Evolutionary conservation across 2,797 vertebrate species (phyloP).

Genomic region (Hirundo rustica): DNA sequence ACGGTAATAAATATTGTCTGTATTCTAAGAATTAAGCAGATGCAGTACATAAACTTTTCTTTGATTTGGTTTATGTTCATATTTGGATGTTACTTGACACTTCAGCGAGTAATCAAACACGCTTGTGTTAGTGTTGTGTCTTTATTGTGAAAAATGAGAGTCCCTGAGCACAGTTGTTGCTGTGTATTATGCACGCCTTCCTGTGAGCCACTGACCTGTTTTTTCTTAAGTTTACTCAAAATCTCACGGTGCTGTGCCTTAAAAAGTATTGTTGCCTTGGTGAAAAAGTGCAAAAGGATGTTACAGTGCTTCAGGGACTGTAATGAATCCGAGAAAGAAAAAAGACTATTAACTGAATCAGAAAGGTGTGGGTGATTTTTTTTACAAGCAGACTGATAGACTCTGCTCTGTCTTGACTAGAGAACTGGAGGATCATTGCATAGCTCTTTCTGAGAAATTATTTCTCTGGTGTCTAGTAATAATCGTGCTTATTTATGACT

Average conservation of each 20-base stretch:
- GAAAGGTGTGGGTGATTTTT: constrained; percentile 14
- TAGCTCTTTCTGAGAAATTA: not conserved
- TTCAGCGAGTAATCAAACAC: not conserved
- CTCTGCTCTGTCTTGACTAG: not conserved
- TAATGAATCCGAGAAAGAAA: not conserved
- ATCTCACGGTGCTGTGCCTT: not conserved
- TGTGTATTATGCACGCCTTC: not conserved
- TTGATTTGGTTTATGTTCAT: not conserved
- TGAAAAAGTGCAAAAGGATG: constrained; percentile 57
- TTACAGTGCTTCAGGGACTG: constrained; percentile 34
- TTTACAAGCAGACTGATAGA: constrained; percentile 11
- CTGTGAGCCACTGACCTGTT: constrained; percentile 29
- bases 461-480: not conserved
- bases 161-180: not conserved
- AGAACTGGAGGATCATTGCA: not conserved
- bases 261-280: constrained; percentile 43
- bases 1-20: not conserved
- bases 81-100: not conserved
- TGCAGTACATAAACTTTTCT: not conserved
- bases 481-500: not conserved
- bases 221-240: not conserved
- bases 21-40: not conserved
- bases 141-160: not conserved
- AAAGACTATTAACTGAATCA: constrained; percentile 32
- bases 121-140: not conserved